Conservation (phyloP, 2,113 vertebrate species). For the Aepyceros melampus region DNA sequence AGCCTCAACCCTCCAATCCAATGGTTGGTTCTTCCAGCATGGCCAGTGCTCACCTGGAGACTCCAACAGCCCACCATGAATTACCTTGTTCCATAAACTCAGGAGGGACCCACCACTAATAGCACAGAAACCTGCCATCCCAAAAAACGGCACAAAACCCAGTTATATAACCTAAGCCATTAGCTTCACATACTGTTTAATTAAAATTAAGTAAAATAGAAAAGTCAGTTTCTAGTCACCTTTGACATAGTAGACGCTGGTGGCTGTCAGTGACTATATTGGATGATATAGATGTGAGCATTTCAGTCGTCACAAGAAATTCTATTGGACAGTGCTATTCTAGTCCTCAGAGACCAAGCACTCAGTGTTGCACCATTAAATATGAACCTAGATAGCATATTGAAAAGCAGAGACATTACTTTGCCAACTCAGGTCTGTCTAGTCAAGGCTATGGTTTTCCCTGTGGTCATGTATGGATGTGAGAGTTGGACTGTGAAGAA, state of each 20-base stretch:
- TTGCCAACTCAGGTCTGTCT: no score
- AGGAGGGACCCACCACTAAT: background rate
- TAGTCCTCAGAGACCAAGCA: background rate
- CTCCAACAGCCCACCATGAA: no score
- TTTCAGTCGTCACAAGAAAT: background rate
- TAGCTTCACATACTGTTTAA: background rate
- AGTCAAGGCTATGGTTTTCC: no score
- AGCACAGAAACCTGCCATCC: background rate
- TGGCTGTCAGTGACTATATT: background rate
- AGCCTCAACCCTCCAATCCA: background rate
- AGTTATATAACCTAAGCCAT: background rate
- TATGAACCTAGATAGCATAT: no score
- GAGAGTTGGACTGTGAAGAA: no score
- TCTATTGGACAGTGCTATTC: background rate
- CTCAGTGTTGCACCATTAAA: background rate
- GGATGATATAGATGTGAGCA: background rate
- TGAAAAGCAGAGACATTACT: no score
- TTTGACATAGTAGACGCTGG: background rate
- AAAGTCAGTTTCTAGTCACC: background rate
- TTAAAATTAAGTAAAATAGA: background rate
- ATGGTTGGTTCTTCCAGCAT: background rate
- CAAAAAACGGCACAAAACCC: background rate
- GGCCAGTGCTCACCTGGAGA: background rate
- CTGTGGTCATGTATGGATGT: no score
- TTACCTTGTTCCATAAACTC: background rate